A percentile compares a stretch with the other conserved stretches of the same genome.
Evolutionary conservation across 2,888 invertebrate species (phyloP).

Genomic region (Molorchus minor): DNA sequence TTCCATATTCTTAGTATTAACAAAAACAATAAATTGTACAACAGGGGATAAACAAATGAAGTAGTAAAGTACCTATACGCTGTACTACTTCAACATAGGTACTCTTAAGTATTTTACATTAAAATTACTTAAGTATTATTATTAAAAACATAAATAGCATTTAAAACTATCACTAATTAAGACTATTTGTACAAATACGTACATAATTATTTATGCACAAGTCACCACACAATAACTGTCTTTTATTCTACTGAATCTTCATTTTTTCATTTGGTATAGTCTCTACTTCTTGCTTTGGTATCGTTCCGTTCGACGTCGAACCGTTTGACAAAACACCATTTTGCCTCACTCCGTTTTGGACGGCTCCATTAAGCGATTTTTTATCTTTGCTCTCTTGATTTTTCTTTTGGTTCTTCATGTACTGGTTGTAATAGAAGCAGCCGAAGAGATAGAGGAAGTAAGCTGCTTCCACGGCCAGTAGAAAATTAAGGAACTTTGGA

Average conservation of each 20-base stretch:
- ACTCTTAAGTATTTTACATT: too few species aligned
- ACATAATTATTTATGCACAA: background rate
- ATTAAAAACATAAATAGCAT: too few species aligned
- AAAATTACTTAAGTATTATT: too few species aligned
- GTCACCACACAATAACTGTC: too few species aligned
- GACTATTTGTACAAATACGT: background rate
- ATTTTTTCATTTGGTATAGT: constrained; percentile 36
- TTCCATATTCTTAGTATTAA: too few species aligned
- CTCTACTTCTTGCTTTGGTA: background rate
- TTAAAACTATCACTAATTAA: too few species aligned
- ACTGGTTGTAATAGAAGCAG: constrained; percentile 76
- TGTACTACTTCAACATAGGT: too few species aligned
- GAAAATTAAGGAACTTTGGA: constrained; percentile 73
- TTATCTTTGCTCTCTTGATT: background rate
- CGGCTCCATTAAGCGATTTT: background rate
- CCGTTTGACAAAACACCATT: constrained; percentile 5
- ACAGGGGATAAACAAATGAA: too few species aligned
- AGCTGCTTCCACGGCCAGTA: constrained; percentile 73
- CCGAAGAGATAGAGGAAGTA: constrained; percentile 83
- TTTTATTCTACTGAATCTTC: constrained; percentile 34
- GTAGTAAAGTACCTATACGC: too few species aligned
- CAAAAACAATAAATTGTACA: too few species aligned
- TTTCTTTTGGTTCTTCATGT: constrained; percentile 60
- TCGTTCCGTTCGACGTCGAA: background rate
- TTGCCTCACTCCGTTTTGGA: background rate